A percentile compares a stretch with the other conserved stretches of the same genome.
These are phyloP conservation scores for Rhadina sibilatrix DNA, from an alignment of 2,113 vertebrate species.

Conservation along the genomic window DNA sequence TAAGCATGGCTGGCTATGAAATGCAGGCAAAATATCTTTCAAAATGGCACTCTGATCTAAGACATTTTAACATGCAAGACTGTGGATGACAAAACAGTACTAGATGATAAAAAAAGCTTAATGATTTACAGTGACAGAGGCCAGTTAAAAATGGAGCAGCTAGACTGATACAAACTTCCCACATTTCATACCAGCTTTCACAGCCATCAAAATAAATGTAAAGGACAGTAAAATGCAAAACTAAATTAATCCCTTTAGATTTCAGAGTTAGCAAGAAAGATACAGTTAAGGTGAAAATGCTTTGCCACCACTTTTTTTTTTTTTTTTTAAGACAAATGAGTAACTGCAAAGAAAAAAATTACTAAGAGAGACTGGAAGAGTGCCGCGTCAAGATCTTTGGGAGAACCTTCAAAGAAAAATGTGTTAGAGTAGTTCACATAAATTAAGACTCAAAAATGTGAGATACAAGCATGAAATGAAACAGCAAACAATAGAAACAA, in stretches of 20 bases:
- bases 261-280: slow-evolving; percentile 76
- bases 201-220: slow-evolving; percentile 81
- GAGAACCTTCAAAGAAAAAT: slow-evolving; percentile 87
- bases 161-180: slow-evolving; percentile 72
- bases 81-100: slow-evolving; percentile 74
- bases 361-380: slow-evolving; percentile 82
- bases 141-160: slow-evolving; percentile 77
- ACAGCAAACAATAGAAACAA: slow-evolving; percentile 76
- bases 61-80: slow-evolving; percentile 79
- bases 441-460: slow-evolving; percentile 78
- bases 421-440: slow-evolving; percentile 82
- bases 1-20: slow-evolving; percentile 82
- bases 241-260: slow-evolving; percentile 73
- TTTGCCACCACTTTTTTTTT: neutral
- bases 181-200: slow-evolving; percentile 86
- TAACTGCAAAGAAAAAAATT: slow-evolving; percentile 85
- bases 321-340: slow-evolving; percentile 79
- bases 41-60: slow-evolving; percentile 76
- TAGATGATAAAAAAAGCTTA: slow-evolving; percentile 70
- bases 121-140: slow-evolving; percentile 74
- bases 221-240: slow-evolving; percentile 76
- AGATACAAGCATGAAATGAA: slow-evolving; percentile 81
- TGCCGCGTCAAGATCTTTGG: slow-evolving; percentile 84
- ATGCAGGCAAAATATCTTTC: slow-evolving; percentile 78
- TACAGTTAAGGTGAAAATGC: slow-evolving; percentile 70